A percentile compares a stretch with the other conserved stretches of the same genome.
These are phyloP conservation scores for Podabrus alpinus DNA, from an alignment of 2,888 invertebrate genomes.

Conservation along the genomic window DNA sequence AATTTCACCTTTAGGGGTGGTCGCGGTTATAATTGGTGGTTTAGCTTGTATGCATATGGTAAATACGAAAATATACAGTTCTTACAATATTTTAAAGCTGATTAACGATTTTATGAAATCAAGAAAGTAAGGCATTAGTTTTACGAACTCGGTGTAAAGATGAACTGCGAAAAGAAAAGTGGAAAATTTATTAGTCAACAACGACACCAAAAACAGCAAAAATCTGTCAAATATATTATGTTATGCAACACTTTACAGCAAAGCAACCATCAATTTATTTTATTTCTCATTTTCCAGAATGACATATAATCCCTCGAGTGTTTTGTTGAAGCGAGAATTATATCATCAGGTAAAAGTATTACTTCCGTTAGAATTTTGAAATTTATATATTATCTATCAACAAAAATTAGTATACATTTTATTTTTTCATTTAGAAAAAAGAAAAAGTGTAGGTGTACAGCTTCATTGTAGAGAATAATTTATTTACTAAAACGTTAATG, in stretches of 20 bases:
- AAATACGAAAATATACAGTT: neutral
- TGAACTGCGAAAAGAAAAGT: slow-evolving; percentile 11
- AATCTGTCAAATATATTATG: slow-evolving; percentile 20
- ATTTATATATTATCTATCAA: neutral
- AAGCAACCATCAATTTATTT: slow-evolving; percentile 7
- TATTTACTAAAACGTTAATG: neutral
- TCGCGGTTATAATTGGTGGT: neutral
- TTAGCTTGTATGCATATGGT: no score
- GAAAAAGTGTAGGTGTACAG: neutral
- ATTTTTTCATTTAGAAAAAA: neutral
- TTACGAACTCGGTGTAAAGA: slow-evolving; percentile 14
- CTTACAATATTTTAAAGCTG: slow-evolving; percentile 9
- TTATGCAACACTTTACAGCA: slow-evolving; percentile 9
- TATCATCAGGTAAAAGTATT: slow-evolving; percentile 5
- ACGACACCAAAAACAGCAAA: slow-evolving; percentile 14
- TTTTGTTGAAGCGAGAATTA: slow-evolving; percentile 2
- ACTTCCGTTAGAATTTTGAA: neutral
- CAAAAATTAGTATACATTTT: neutral
- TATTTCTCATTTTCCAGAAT: slow-evolving; percentile 11
- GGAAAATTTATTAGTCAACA: slow-evolving; percentile 20
- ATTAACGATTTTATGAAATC: slow-evolving; percentile 17
- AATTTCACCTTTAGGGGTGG: neutral
- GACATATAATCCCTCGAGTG: slow-evolving; percentile 4
- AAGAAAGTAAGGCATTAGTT: slow-evolving; percentile 10
- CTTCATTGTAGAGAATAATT: neutral